Evolutionary conservation across 2,888 invertebrate genomes (phyloP).

Genomic region (Athripsodes cinereus): DNA sequence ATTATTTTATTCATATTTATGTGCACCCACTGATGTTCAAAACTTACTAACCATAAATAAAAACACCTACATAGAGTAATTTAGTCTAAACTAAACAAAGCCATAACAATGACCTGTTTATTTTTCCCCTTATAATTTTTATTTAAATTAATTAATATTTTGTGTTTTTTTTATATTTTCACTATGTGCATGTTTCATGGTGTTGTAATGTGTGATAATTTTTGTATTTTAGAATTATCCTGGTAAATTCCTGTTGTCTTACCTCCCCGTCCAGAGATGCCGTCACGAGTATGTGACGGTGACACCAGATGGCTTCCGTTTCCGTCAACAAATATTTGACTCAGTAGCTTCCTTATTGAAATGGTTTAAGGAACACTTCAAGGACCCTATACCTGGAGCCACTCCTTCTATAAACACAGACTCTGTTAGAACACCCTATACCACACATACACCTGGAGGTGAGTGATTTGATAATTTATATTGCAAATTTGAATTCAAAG

Average conservation of each 20-base stretch:
- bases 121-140: too few relatives aligned
- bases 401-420: slow-evolving; percentile 68
- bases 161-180: too few relatives aligned
- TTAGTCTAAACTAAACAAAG: too few relatives aligned
- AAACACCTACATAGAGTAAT: too few relatives aligned
- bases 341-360: slow-evolving; percentile 70
- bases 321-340: slow-evolving; percentile 82
- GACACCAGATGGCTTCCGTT: slow-evolving; percentile 88
- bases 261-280: slow-evolving; percentile 77
- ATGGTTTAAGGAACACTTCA: slow-evolving; percentile 98
- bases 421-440: slow-evolving; percentile 47
- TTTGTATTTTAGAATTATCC: slow-evolving; percentile 56
- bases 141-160: too few relatives aligned
- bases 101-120: too few relatives aligned
- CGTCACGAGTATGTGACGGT: slow-evolving; percentile 91
- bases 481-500: background rate
- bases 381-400: slow-evolving; percentile 76
- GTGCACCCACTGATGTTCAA: too few relatives aligned
- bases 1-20: too few relatives aligned
- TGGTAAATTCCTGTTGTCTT: slow-evolving; percentile 91
- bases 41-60: too few relatives aligned
- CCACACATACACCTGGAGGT: slow-evolving; percentile 32
- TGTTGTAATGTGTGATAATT: background rate
- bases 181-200: too few relatives aligned
- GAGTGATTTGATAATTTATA: slow-evolving; percentile 16